Conservation (phyloP, 2,797 vertebrate genomes). For the Anguilla obscura region DNA sequence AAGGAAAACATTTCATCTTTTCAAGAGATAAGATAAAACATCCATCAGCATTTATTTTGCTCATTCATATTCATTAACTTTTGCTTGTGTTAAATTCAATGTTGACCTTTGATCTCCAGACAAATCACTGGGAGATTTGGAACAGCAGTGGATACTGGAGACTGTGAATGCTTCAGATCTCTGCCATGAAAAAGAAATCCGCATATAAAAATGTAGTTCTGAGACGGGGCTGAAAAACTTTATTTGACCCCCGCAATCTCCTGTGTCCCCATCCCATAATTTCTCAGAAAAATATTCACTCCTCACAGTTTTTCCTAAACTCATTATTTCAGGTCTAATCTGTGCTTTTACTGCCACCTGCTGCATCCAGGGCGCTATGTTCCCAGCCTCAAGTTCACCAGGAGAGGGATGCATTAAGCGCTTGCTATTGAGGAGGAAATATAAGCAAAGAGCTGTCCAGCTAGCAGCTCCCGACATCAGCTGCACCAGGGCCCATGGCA, state of each 20-base stretch:
- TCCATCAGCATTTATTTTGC: constrained; percentile 69
- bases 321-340: not conserved
- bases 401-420: not conserved
- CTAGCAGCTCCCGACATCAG: not conserved
- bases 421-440: not conserved
- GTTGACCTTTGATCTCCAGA: constrained; percentile 32
- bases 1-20: constrained; percentile 72
- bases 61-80: constrained; percentile 71
- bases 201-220: constrained; percentile 19
- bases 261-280: not conserved
- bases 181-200: constrained; percentile 21
- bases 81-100: constrained; percentile 24
- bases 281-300: not conserved
- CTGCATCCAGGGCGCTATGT: constrained; percentile 5
- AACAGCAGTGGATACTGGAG: constrained; percentile 12
- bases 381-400: not conserved
- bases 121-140: not conserved
- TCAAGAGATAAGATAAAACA: constrained; percentile 71
- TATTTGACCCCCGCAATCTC: constrained; percentile 13
- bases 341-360: constrained; percentile 1
- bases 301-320: not conserved
- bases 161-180: constrained; percentile 18
- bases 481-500: not conserved
- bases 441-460: not conserved
- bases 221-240: constrained; percentile 17